A percentile compares a stretch with the other conserved stretches of the same genome.
Evolutionary conservation across 2,113 vertebrate genomes (phyloP).

Genomic region (Peromyscus polionotus): DNA sequence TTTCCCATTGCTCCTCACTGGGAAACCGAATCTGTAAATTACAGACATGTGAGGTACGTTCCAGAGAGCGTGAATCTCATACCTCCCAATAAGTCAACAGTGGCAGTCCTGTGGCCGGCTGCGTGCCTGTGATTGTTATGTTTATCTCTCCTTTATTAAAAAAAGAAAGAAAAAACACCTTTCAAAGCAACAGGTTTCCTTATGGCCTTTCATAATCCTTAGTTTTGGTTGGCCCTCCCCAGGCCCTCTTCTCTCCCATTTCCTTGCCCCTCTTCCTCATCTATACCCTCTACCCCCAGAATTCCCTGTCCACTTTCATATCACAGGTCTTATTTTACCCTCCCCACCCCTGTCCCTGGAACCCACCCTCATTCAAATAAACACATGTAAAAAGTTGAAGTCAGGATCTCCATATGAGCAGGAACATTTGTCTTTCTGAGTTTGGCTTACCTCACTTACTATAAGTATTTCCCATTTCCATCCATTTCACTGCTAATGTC

Average conservation of each 20-base stretch:
- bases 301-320: background rate
- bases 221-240: background rate
- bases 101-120: no score
- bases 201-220: no score
- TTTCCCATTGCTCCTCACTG: background rate
- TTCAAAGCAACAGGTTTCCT: background rate
- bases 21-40: background rate
- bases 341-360: background rate
- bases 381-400: background rate
- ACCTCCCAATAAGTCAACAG: fast-evolving
- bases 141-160: background rate
- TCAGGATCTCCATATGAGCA: background rate
- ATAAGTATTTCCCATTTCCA: background rate
- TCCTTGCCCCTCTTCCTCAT: background rate
- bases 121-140: background rate
- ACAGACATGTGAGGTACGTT: fast-evolving
- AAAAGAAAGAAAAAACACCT: background rate
- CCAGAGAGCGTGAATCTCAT: fast-evolving
- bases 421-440: background rate
- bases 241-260: background rate
- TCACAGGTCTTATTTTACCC: background rate
- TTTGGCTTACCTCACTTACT: background rate
- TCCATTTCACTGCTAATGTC: background rate
- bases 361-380: background rate
- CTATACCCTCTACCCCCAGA: no score